Evolutionary conservation across 1,140 invertebrate species (phyloP).

Genomic region (Holotrichia oblita): DNA sequence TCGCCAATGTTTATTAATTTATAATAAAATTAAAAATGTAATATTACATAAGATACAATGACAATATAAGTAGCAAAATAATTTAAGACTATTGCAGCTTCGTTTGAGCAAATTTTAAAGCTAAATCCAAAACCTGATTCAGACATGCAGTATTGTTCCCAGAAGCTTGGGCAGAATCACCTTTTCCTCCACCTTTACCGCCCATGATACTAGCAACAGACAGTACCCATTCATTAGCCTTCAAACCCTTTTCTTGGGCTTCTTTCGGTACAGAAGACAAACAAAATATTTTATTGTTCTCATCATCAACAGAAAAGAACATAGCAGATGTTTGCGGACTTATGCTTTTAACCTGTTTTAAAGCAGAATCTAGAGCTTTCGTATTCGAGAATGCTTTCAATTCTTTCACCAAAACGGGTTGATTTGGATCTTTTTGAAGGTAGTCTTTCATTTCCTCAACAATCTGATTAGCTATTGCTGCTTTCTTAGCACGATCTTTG

Average conservation of each 20-base stretch:
- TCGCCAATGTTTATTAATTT: constrained; percentile 18
- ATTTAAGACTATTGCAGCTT: not conserved
- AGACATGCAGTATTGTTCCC: constrained; percentile 81
- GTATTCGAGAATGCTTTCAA: constrained; percentile 91
- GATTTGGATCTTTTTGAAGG: constrained; percentile 73
- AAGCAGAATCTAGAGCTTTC: constrained; percentile 93
- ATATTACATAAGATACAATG: not conserved
- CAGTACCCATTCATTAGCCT: constrained; percentile 96
- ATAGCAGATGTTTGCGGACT: constrained; percentile 88
- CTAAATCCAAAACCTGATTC: constrained; percentile 78
- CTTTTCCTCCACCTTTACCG: constrained; percentile 96
- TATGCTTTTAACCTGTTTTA: constrained; percentile 89
- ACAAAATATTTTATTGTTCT: constrained; percentile 90
- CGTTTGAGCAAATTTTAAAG: constrained; percentile 79
- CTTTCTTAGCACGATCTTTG: constrained; percentile 86
- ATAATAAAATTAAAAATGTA: constrained; percentile 29
- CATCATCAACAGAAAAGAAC: constrained; percentile 90
- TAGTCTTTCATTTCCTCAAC: constrained; percentile 86
- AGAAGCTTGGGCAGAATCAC: constrained; percentile 94
- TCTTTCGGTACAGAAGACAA: constrained; percentile 87
- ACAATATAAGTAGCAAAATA: not conserved
- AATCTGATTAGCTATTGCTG: constrained; percentile 79
- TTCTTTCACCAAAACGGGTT: constrained; percentile 81
- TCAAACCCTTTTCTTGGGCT: constrained; percentile 83
- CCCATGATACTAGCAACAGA: constrained; percentile 79